These are phyloP conservation scores for Okapia johnstoni DNA, from an alignment of 2,113 vertebrate genomes.

Conservation along the genomic window DNA sequence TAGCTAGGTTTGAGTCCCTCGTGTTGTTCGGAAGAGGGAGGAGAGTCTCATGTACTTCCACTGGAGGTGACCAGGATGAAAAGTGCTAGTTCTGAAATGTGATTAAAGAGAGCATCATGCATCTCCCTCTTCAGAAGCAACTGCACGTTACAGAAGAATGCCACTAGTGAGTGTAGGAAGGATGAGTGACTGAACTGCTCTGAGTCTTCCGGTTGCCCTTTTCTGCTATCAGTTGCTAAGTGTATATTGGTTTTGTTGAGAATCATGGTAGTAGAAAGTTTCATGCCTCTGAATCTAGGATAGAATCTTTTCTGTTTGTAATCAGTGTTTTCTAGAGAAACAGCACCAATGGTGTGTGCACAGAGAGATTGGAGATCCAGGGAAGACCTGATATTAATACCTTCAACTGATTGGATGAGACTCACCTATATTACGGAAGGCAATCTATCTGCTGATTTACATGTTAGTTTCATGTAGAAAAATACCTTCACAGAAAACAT, in stretches of 20 bases:
- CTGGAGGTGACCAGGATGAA: background rate
- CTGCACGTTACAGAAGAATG: background rate
- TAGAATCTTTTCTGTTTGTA: background rate
- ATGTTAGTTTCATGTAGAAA: background rate
- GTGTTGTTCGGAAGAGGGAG: background rate
- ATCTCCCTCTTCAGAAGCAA: background rate
- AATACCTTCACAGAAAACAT: background rate
- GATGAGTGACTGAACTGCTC: background rate
- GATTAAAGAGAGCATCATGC: background rate
- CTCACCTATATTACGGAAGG: background rate
- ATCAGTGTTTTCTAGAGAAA: background rate
- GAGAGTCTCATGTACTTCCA: background rate
- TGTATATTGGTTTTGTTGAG: background rate
- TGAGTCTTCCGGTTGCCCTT: background rate
- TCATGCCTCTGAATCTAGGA: background rate
- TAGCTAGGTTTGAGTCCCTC: background rate
- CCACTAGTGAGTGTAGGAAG: background rate
- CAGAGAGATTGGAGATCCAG: background rate
- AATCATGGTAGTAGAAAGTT: background rate
- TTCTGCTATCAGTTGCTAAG: background rate
- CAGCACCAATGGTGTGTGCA: too few species aligned
- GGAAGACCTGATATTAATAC: background rate
- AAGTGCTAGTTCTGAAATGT: background rate
- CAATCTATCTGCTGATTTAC: background rate
- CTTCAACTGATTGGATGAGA: background rate